These are phyloP conservation scores for Trichosurus vulpecula DNA, from an alignment of 2,797 vertebrate genomes.

Conservation along the genomic window DNA sequence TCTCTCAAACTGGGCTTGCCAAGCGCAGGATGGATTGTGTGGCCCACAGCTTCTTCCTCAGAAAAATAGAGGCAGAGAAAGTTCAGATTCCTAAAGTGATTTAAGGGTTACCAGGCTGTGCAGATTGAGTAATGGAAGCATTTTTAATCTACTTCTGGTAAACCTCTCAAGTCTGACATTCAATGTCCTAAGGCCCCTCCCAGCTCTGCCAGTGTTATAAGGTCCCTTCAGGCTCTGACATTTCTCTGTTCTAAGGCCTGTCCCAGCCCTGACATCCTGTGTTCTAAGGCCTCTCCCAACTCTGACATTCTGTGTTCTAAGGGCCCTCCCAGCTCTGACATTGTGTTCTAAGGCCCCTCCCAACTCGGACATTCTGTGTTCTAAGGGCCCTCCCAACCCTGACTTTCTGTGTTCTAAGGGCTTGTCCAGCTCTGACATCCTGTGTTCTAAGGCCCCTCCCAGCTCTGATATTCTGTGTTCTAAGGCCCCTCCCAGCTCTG, in stretches of 20 bases:
- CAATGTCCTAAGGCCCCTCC: neutral
- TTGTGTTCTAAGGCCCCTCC: too few relatives aligned
- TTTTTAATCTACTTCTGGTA: neutral
- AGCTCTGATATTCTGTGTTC: neutral
- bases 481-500: too few relatives aligned
- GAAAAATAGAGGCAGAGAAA: neutral
- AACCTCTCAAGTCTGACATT: neutral
- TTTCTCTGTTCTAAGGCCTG: neutral
- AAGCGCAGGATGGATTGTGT: too few relatives aligned
- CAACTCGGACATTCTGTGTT: too few relatives aligned
- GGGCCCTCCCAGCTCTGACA: too few relatives aligned
- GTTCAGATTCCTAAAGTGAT: neutral
- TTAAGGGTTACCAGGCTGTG: neutral
- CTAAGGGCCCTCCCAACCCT: too few relatives aligned
- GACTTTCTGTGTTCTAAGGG: too few relatives aligned
- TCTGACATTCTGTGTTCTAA: too few relatives aligned
- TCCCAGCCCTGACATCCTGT: too few relatives aligned
- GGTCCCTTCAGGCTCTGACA: too few relatives aligned
- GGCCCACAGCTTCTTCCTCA: neutral
- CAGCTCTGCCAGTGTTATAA: neutral
- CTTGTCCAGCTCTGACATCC: too few relatives aligned
- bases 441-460: neutral
- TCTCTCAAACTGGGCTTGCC: neutral
- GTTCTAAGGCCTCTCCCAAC: too few relatives aligned
- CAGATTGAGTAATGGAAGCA: neutral